Base-by-base conservation (phyloP, 2,113 vertebrate genomes). In the Hipposideros armiger region DNA sequence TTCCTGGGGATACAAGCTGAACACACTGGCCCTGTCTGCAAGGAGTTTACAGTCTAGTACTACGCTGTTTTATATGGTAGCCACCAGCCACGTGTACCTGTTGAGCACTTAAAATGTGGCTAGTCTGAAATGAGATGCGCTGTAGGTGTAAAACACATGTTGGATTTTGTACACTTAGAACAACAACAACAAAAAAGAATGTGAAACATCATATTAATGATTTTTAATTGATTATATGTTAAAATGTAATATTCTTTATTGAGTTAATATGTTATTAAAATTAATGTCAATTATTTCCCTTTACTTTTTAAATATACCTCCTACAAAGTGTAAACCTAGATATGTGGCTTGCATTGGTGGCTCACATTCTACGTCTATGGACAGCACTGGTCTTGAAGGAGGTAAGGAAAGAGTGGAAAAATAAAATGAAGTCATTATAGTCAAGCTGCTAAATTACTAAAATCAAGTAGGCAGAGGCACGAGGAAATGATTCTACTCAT, bases 231-330 rank as follows among this genome's bases (percentile, higher is more conserved):
- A 22, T 47, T 87, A 73, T 22, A 47, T 66, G 76, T 45, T 78
- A 36, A 87, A 80, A 93, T 82, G 36, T 69, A 91, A 86, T 56
- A 73, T 58, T 95, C 22, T 83, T 5, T 70, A 30, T 66, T 72
- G 64, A 13, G 28, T 82, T 72, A 86, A 74, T 52, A 90, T 36
- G 6, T 73, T 20, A 74, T 64, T 73, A 90, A 73, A 74, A 66
- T 73, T 8, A 84, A 96, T 77, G 50, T 11, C 24, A 62, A 54
- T 70, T 36, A 60, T 81, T 11, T 74, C 19, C 28, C 45, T 80
- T 60, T 83, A 24, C 22, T 45, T 95, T 73, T 92, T 69, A 70
- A 78, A 87, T 40, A 19, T 72, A 56, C 10, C 32, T 77, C n/a
- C 40, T 88, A 82, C 52, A 81, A 92, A 36, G 30, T 30, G 74